Base-by-base conservation (phyloP, 2,113 vertebrate species). In the Fulica atra region DNA sequence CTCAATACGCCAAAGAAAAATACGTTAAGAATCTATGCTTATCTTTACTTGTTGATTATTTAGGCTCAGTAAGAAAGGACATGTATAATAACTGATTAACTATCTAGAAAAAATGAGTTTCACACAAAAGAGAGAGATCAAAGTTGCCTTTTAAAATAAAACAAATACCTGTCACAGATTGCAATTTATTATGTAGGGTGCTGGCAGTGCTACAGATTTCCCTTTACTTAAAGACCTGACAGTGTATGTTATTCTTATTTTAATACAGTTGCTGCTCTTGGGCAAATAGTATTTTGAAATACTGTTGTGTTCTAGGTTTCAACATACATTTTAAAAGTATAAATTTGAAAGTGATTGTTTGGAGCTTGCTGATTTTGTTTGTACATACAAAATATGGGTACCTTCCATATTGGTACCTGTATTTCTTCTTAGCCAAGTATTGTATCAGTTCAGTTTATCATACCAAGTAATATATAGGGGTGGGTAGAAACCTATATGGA, bases 1-100 rank as follows among this genome's bases (percentile, higher is more conserved):
- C 57, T 91, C 31, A 44, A 73, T 68, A 94, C 63, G 82, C 54
- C 38, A 88, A 81, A 81, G 31, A 50, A 82, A 96, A 88, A 91
- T 93, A 13, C 13, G n/a, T 50, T 92, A 76, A 35, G 35, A 77
- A 48, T 83, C 73, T 29, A 20, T 92, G 70, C n/a, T 74, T 88
- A 80, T 95, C 51, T 73, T 89, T 90, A 71, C 36, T 44, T 81
- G 51, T 48, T 61, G 38, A 46, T 91, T 86, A 70, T 81, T 74
- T 92, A 15, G 28, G n/a, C 11, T 86, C 16, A 31, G 12, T 80
- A 51, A 81, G 51, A 92, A 81, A 51, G 19, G 19, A 88, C 24
- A 21, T 10, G 60, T 65, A 13, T 51, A 69, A 29, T 46, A 73
- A 53, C 29, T 59, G 29, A 77, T 78, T 5, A 56, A 15, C 13